Percentiles rank a stretch among this genome's conserved stretches.
phyloP scores from a whole-genome alignment of 2,797 vertebrate species.

The Cottoperca gobio region DNA sequence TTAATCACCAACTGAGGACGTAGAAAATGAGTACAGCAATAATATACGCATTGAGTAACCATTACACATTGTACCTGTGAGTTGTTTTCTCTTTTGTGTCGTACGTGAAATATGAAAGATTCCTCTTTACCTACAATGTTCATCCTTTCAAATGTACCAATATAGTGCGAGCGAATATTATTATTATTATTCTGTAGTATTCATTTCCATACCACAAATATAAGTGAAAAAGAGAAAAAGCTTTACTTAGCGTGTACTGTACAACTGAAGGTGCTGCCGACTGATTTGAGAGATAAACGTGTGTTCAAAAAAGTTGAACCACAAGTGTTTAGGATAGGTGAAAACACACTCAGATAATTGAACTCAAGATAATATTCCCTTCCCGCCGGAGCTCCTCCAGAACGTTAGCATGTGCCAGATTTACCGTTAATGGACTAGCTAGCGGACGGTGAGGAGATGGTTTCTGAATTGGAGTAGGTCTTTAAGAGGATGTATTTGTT shows the following conservation, averaged over 20 bases:
- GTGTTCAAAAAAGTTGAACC: background rate
- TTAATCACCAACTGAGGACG: conserved; percentile 67
- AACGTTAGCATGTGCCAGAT: too few relatives aligned
- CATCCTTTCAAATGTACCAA: background rate
- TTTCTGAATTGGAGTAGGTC: too few relatives aligned
- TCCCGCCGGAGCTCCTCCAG: too few relatives aligned
- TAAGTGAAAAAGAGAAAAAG: background rate
- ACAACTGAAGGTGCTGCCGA: too few relatives aligned
- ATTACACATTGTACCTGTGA: conserved; percentile 51
- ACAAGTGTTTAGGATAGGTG: too few relatives aligned
- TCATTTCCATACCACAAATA: too few relatives aligned
- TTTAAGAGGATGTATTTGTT: too few relatives aligned
- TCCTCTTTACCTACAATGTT: background rate
- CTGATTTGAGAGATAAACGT: background rate
- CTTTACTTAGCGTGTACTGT: background rate
- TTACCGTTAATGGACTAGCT: too few relatives aligned
- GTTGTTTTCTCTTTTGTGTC: conserved; percentile 20
- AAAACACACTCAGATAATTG: too few relatives aligned
- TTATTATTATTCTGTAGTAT: too few relatives aligned
- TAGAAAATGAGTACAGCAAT: conserved; percentile 67
- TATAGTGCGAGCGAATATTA: background rate
- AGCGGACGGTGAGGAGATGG: too few relatives aligned
- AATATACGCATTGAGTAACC: conserved; percentile 62
- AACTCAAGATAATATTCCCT: too few relatives aligned
- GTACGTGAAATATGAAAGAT: conserved; percentile 2